A percentile compares a stretch with the other conserved stretches of the same genome.
phyloP scores from a whole-genome alignment of 1,140 invertebrate species.

The Drosophila santomea region DNA sequence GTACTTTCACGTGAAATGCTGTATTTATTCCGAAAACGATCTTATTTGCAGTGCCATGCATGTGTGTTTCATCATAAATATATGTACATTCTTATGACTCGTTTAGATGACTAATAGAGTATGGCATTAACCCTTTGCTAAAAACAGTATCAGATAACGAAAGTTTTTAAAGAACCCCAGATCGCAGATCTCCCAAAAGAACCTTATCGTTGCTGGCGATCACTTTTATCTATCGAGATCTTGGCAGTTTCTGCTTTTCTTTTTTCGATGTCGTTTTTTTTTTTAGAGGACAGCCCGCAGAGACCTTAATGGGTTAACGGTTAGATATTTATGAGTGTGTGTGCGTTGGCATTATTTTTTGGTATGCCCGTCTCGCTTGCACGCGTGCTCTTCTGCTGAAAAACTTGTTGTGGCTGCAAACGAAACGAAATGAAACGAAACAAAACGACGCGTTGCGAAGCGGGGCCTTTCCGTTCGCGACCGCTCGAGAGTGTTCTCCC shows the following conservation, averaged over 20 bases:
- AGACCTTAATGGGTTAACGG: constrained; percentile 56
- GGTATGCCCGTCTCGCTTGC: constrained; percentile 19
- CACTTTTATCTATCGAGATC: constrained; percentile 28
- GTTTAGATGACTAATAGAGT: not conserved
- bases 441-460: constrained; percentile 54
- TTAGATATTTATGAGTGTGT: constrained; percentile 46
- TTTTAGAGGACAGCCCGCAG: constrained; percentile 8
- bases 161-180: not conserved
- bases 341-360: constrained; percentile 38
- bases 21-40: too few relatives aligned
- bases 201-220: constrained; percentile 18
- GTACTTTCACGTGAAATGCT: not conserved
- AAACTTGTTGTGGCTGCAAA: constrained; percentile 76
- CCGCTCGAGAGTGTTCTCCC: constrained; percentile 45
- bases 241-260: constrained; percentile 10
- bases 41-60: too few relatives aligned
- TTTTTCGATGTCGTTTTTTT: constrained; percentile 5
- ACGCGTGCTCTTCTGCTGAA: constrained; percentile 51
- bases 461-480: constrained; percentile 59
- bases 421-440: constrained; percentile 47
- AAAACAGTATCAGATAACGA: not conserved
- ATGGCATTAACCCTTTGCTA: not conserved
- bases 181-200: not conserved
- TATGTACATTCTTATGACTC: too few relatives aligned
- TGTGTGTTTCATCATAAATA: too few relatives aligned